Conservation (phyloP, 30 jellyfish, hydroid and myxozoan species). For the Rhopilema esculentum region DNA sequence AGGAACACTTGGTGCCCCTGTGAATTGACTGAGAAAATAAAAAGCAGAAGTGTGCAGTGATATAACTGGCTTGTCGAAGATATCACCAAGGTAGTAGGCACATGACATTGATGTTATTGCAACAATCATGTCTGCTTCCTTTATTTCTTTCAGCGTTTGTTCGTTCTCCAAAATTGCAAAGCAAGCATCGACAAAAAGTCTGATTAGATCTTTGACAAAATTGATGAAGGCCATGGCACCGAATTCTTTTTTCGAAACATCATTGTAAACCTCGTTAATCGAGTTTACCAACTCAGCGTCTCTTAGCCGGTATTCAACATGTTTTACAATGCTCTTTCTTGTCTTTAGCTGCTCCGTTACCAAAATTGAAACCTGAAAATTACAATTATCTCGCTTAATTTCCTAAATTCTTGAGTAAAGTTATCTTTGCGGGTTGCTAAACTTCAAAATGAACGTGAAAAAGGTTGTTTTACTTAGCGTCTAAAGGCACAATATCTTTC, state of each 20-base stretch:
- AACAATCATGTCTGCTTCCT: slow-evolving; percentile 44
- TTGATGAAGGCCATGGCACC: not conserved
- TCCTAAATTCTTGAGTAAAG: not conserved
- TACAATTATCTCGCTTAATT: not conserved
- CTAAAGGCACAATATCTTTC: too few species aligned
- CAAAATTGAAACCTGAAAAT: slow-evolving; percentile 43
- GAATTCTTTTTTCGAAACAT: not conserved
- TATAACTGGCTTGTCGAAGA: slow-evolving; percentile 45
- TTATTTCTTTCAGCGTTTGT: slow-evolving; percentile 10
- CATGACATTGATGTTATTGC: slow-evolving; percentile 13
- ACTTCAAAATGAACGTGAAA: not conserved
- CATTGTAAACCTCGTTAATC: not conserved
- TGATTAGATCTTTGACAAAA: not conserved
- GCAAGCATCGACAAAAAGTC: slow-evolving; percentile 11
- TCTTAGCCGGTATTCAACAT: slow-evolving; percentile 24
- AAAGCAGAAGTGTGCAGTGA: slow-evolving; percentile 29
- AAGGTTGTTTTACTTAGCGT: too few species aligned
- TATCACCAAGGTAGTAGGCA: slow-evolving; percentile 21
- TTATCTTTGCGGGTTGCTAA: too few species aligned
- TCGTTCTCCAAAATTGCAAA: not conserved
- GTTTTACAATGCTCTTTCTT: slow-evolving; percentile 32
- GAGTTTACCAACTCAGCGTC: not conserved
- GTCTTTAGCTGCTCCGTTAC: slow-evolving; percentile 16
- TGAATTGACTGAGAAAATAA: slow-evolving; percentile 16
- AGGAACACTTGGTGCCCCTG: slow-evolving; percentile 59